phyloP scores from a whole-genome alignment of 2,797 vertebrate genomes.

The Limnodromus scolopaceus region DNA sequence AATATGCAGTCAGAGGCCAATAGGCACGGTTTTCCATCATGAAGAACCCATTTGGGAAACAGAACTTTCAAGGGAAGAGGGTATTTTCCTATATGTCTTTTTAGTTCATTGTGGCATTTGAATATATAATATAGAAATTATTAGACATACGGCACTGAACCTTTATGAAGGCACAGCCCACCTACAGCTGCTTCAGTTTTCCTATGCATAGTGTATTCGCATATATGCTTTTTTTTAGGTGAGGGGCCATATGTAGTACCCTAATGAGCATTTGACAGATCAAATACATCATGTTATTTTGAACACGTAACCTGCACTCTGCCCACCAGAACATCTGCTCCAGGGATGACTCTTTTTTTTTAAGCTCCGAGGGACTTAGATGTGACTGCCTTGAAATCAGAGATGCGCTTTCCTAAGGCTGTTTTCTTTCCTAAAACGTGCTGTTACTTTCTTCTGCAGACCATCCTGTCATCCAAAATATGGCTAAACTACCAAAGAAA shows the following conservation, averaged over 20 bases:
- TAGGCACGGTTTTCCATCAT: not conserved
- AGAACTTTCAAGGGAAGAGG: not conserved
- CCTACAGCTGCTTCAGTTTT: not conserved
- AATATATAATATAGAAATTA: not conserved
- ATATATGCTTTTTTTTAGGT: not conserved
- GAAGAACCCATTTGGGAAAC: not conserved
- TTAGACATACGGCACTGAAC: not conserved
- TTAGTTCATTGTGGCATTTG: not conserved
- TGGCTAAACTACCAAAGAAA: slow-evolving; percentile 6
- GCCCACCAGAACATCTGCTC: not conserved
- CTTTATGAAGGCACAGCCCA: not conserved
- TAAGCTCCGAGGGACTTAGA: not conserved
- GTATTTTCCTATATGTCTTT: not conserved
- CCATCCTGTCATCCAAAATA: not conserved
- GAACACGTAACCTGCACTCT: not conserved
- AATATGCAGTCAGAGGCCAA: not conserved
- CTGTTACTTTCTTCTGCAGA: not conserved
- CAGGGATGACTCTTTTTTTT: not conserved
- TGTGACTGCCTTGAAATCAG: not conserved
- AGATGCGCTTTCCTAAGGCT: not conserved
- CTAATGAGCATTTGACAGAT: not conserved
- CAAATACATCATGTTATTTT: not conserved
- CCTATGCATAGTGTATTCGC: not conserved
- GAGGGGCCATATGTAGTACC: not conserved
- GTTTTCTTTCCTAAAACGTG: not conserved